A percentile compares a stretch with the other conserved stretches of the same genome.
These are phyloP conservation scores for honey bee (Apis mellifera) DNA, from an alignment of 1,140 invertebrate species.

Conservation along the genomic window Amel_HAv3.1 CM009943.2:11123501-11124000, in stretches of 20 bases:
- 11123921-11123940: too few relatives aligned
- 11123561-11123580: background rate
- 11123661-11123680: background rate
- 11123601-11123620: constrained; percentile 19
- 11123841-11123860: constrained; percentile 16
- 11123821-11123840: constrained; percentile 9
- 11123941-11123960: background rate
- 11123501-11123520: background rate
- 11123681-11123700: constrained; percentile 7
- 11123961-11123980: too few relatives aligned
- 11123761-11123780: constrained; percentile 24
- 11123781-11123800: constrained; percentile 15
- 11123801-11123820: constrained; percentile 37
- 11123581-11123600: constrained; percentile 5
- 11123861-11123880: constrained; percentile 1
- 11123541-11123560: constrained; percentile 24
- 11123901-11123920: background rate
- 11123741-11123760: constrained; percentile 24
- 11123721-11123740: constrained; percentile 16
- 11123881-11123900: background rate
- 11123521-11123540: background rate
- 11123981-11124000: too few relatives aligned
- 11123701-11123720: background rate
- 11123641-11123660: constrained; percentile 25
- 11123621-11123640: constrained; percentile 21